Percentiles rank a stretch among this genome's conserved stretches.
These are phyloP conservation scores for Leptinotarsa haldemani DNA, from an alignment of 2,888 invertebrate genomes.

Conservation along the genomic window DNA sequence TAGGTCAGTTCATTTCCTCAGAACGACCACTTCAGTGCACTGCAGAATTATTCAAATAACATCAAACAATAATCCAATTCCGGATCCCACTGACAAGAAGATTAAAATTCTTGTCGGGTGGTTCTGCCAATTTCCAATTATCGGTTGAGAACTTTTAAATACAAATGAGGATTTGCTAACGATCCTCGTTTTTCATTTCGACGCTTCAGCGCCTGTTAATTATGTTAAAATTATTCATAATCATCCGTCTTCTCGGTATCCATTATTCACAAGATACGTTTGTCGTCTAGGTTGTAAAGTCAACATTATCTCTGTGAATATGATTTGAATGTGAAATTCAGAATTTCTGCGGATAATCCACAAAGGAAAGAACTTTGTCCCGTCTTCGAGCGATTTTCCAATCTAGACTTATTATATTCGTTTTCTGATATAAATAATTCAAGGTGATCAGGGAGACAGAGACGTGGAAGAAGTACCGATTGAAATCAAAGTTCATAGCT, in stretches of 20 bases:
- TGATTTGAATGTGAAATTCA: conserved; percentile 29
- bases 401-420: neutral
- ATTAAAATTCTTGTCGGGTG: conserved; percentile 38
- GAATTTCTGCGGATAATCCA: conserved; percentile 22
- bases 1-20: neutral
- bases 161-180: conserved; percentile 23
- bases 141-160: conserved; percentile 38
- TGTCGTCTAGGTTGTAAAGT: conserved; percentile 23
- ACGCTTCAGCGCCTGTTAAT: conserved; percentile 22
- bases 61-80: conserved; percentile 35
- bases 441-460: too few species aligned
- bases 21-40: neutral
- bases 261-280: conserved; percentile 26
- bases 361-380: neutral
- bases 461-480: too few species aligned
- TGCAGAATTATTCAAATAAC: conserved; percentile 7
- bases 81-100: conserved; percentile 31
- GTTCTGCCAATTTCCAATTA: conserved; percentile 37
- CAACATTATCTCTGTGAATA: conserved; percentile 26
- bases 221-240: conserved; percentile 32
- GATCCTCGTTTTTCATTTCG: conserved; percentile 30
- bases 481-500: too few species aligned
- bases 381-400: neutral
- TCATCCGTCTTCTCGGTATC: conserved; percentile 27
- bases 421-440: too few species aligned